Evolutionary conservation across 2,113 vertebrate species (phyloP).

Genomic region (Pterocles gutturalis): DNA sequence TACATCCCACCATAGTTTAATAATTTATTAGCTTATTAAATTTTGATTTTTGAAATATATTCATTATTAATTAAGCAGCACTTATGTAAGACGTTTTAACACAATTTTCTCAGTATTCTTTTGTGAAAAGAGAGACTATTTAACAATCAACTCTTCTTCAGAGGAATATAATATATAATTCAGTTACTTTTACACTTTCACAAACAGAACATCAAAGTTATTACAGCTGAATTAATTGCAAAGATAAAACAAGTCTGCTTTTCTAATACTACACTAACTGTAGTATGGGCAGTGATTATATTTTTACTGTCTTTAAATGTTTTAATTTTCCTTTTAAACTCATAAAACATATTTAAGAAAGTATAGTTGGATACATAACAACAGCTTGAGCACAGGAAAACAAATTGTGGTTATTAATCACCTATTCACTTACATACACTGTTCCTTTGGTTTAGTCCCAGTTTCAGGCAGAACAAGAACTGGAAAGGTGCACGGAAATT

Average conservation of each 20-base stretch:
- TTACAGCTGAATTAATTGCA: background rate
- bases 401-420: background rate
- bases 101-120: background rate
- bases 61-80: constrained; percentile 48
- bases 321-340: background rate
- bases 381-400: background rate
- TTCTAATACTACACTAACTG: background rate
- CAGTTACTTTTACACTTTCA: background rate
- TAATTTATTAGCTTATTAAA: constrained; percentile 56
- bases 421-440: background rate
- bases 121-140: background rate
- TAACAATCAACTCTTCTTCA: background rate
- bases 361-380: background rate
- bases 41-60: constrained; percentile 47
- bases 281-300: background rate
- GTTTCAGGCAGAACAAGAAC: background rate
- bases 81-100: background rate
- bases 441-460: background rate
- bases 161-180: background rate
- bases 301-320: background rate
- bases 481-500: background rate
- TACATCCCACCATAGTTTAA: background rate
- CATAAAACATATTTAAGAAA: background rate
- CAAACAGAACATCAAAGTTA: background rate
- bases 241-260: background rate